Evolutionary conservation across 2,113 vertebrate species (phyloP).

Genomic region (Glaucidium brasilianum): DNA sequence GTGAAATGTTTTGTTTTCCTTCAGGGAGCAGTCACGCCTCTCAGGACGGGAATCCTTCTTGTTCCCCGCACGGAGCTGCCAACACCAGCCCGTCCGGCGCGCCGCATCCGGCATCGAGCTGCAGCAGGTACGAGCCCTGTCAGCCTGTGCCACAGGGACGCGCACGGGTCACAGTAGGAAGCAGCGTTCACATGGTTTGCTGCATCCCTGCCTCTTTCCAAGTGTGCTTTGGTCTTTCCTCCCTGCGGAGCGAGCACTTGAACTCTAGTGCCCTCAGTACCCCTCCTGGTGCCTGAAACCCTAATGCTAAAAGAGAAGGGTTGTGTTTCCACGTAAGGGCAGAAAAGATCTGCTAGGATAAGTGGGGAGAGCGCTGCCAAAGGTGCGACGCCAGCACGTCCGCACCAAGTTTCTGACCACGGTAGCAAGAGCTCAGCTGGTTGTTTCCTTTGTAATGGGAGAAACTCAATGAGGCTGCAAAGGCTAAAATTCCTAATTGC

Average conservation of each 20-base stretch:
- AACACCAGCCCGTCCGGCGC: constrained; percentile 66
- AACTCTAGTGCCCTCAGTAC: neutral
- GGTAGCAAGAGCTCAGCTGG: fast-evolving
- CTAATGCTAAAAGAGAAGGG: fast-evolving
- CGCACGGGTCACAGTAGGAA: no score
- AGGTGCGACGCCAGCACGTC: fast-evolving
- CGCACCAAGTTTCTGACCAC: fast-evolving
- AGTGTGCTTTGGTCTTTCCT: neutral
- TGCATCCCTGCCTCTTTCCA: no score
- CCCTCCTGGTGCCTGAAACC: no score
- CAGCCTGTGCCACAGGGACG: no score
- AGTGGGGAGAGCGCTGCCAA: neutral
- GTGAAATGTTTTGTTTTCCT: neutral
- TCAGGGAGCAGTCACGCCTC: constrained; percentile 88
- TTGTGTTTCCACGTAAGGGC: fast-evolving
- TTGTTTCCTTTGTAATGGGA: no score
- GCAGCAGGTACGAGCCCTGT: constrained; percentile 38
- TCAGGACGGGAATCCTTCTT: constrained; percentile 71
- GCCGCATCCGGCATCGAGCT: constrained; percentile 44
- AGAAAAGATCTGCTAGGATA: neutral
- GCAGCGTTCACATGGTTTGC: fast-evolving
- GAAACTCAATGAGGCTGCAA: fast-evolving
- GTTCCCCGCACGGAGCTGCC: constrained; percentile 63
- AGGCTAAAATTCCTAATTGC: neutral
- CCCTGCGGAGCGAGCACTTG: fast-evolving